Evolutionary conservation across 2,888 invertebrate species (phyloP), one percentile per base, ranked within the genome.

Genomic region (Copidosoma aretas): DNA sequence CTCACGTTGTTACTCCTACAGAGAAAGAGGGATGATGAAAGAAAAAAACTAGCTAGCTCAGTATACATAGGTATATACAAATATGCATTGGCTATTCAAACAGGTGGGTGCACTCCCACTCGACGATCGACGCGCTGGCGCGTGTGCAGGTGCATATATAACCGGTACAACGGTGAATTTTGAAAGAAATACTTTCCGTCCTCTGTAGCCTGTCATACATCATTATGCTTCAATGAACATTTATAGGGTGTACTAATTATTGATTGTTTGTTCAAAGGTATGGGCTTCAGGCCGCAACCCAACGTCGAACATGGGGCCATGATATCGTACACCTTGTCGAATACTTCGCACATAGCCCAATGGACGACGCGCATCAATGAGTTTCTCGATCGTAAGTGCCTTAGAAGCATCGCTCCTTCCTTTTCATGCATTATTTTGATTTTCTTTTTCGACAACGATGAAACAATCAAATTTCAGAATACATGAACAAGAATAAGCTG

Each of bases 221-320:
- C n/a, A n/a, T n/a, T n/a, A n/a, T n/a, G n/a, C n/a, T n/a, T n/a
- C n/a, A n/a, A n/a, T n/a, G n/a, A n/a, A n/a, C n/a, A n/a, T n/a
- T n/a, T n/a, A n/a, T n/a, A n/a, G n/a, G n/a, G n/a, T n/a, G n/a
- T n/a, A n/a, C n/a, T n/a, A n/a, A n/a, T n/a, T n/a, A n/a, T n/a
- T n/a, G n/a, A 32, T 32, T 32, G 32, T 32, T 49, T 41, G 82
- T 59, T 60, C 82, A 86, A 86, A 77, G 91, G 91, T 19, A 77
- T 91, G 64, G 91, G 91, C 62, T 91, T 89, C 77, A 86, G 91
- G 49, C 91, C 91, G 0, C 84, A 89, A 56, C 82, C 86, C 65
- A 32, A 32, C 8, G 3, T 32, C 4, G 32, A 32, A 32, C 32
- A 88, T 61, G 88, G 88, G 12, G 88, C 91, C 0, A 81, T 91